phyloP scores from a whole-genome alignment of 2,888 invertebrate species.

The Eumacrocentrus americanus region DNA sequence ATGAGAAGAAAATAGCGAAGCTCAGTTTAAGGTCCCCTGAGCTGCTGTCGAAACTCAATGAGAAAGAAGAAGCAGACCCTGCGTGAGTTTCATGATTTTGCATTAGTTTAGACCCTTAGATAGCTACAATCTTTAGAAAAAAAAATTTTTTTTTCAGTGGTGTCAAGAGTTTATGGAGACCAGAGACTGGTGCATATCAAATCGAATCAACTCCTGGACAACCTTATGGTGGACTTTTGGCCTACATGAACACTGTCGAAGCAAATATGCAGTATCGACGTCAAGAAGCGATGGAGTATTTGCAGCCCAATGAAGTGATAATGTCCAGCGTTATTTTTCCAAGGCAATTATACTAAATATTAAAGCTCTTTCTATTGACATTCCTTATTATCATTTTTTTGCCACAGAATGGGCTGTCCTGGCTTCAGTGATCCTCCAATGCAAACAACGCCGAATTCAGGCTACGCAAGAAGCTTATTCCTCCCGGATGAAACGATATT shows the following conservation, averaged over 20 bases:
- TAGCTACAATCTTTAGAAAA: too few relatives aligned
- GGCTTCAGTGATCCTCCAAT: slow-evolving; percentile 85
- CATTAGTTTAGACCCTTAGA: too few relatives aligned
- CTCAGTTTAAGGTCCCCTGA: slow-evolving; percentile 84
- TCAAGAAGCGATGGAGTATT: slow-evolving; percentile 79
- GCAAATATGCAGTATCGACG: slow-evolving; percentile 93
- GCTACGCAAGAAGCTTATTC: slow-evolving; percentile 86
- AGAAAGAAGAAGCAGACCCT: slow-evolving; percentile 79
- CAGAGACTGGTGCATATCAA: slow-evolving; percentile 99
- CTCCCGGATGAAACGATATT: slow-evolving; percentile 95
- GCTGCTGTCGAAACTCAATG: slow-evolving; percentile 77
- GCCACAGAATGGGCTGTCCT: slow-evolving; percentile 81
- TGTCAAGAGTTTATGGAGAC: slow-evolving; percentile 92
- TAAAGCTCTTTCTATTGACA: slow-evolving; percentile 8
- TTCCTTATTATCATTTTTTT: slow-evolving; percentile 30
- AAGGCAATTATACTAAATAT: slow-evolving; percentile 65
- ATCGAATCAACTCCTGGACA: slow-evolving; percentile 97
- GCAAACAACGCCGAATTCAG: slow-evolving; percentile 72
- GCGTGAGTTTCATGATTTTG: slow-evolving; percentile 63
- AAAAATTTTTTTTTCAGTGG: slow-evolving; percentile 53
- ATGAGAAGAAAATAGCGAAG: slow-evolving; percentile 79
- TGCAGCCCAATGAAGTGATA: slow-evolving; percentile 80
- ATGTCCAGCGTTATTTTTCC: slow-evolving; percentile 94
- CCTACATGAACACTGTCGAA: slow-evolving; percentile 98
- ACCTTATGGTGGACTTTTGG: slow-evolving; percentile 91